Conservation (phyloP, 1,140 invertebrate species). For the Agrilus planipennis region DNA sequence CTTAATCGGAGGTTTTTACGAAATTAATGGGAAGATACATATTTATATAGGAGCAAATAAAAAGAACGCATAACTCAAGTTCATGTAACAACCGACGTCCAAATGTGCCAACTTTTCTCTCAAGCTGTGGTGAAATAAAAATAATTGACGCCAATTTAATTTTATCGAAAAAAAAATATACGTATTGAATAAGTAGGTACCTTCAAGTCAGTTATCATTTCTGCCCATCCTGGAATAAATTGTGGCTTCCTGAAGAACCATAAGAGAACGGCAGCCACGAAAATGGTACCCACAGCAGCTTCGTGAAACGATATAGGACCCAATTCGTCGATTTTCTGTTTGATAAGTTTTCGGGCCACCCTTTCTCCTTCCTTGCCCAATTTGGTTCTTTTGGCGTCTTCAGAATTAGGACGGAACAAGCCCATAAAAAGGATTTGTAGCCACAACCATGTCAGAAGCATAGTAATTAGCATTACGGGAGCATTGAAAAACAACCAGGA, state of each 20-base stretch:
- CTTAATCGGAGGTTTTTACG: too few relatives aligned
- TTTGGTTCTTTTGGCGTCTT: slow-evolving; percentile 25
- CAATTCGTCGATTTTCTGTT: slow-evolving; percentile 59
- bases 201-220: slow-evolving; percentile 40
- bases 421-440: slow-evolving; percentile 66
- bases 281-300: slow-evolving; percentile 58
- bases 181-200: slow-evolving; percentile 15
- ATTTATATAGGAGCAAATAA: too few relatives aligned
- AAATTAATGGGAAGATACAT: too few relatives aligned
- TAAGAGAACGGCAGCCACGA: slow-evolving; percentile 64
- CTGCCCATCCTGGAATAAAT: slow-evolving; percentile 69
- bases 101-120: too few relatives aligned
- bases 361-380: slow-evolving; percentile 38
- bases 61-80: too few relatives aligned
- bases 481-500: slow-evolving; percentile 59
- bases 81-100: too few relatives aligned
- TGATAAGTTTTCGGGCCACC: slow-evolving; percentile 53
- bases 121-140: too few relatives aligned
- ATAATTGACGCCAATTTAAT: too few relatives aligned
- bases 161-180: too few relatives aligned
- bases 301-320: slow-evolving; percentile 77
- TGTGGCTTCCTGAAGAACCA: slow-evolving; percentile 85
- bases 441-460: slow-evolving; percentile 57
- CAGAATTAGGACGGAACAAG: slow-evolving; percentile 41
- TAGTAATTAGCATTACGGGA: slow-evolving; percentile 59